These are phyloP conservation scores for Neodiprion fabricii DNA, from an alignment of 1,140 invertebrate species.

Conservation along the genomic window DNA sequence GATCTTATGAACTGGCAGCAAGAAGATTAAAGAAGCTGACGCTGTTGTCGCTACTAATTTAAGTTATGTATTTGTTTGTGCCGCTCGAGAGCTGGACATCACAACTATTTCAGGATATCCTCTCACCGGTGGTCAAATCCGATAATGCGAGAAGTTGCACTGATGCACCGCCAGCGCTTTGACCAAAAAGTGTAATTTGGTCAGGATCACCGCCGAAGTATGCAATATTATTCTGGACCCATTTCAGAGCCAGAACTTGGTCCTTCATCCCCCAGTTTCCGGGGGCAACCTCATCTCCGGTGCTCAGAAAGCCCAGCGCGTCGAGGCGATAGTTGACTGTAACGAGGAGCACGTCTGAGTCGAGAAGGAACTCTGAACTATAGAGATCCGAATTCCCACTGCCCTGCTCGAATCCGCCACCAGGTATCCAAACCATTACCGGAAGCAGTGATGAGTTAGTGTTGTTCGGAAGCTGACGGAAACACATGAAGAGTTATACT, in stretches of 20 bases:
- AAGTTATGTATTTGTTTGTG: too few relatives aligned
- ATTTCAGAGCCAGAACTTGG: conserved; percentile 58
- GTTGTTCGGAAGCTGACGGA: not conserved
- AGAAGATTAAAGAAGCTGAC: too few relatives aligned
- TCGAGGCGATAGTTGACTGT: conserved; percentile 67
- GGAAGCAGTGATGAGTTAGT: conserved; percentile 34
- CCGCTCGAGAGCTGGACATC: too few relatives aligned
- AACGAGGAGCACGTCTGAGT: conserved; percentile 64
- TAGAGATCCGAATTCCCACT: conserved; percentile 38
- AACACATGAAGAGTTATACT: too few relatives aligned
- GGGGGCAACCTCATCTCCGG: conserved; percentile 44
- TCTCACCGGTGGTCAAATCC: conserved; percentile 48
- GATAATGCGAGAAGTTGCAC: conserved; percentile 62
- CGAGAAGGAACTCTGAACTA: conserved; percentile 63
- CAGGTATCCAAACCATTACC: conserved; percentile 62
- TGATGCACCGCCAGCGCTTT: conserved; percentile 38
- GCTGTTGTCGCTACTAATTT: too few relatives aligned
- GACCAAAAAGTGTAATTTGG: conserved; percentile 42
- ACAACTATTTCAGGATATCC: too few relatives aligned
- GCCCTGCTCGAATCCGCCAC: conserved; percentile 58
- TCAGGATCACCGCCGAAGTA: conserved; percentile 49
- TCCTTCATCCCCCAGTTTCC: conserved; percentile 62
- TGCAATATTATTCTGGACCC: conserved; percentile 53
- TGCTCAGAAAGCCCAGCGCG: conserved; percentile 64
- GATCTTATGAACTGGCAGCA: too few relatives aligned